phyloP scores from a whole-genome alignment of 2,888 invertebrate genomes.

The Cheilosia urbana region DNA sequence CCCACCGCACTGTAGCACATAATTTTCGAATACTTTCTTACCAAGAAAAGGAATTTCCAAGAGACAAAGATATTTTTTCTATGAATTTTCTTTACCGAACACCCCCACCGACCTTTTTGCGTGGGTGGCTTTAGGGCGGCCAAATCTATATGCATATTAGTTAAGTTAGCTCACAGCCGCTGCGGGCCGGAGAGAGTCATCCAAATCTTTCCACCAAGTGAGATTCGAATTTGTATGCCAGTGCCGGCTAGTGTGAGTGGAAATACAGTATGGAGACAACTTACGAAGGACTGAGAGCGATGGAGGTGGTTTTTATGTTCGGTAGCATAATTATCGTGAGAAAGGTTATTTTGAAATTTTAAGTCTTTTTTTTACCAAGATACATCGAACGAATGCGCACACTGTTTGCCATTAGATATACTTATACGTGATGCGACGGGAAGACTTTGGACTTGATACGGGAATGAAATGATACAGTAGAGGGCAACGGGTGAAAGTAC shows the following conservation, averaged over 20 bases:
- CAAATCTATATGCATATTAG: constrained; percentile 47
- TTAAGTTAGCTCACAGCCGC: constrained; percentile 25
- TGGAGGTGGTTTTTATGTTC: constrained; percentile 43
- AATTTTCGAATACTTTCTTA: constrained; percentile 25
- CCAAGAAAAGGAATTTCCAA: not conserved
- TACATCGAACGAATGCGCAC: constrained; percentile 17
- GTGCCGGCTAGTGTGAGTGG: not conserved
- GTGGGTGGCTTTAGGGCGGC: constrained; percentile 12
- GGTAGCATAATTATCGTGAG: constrained; percentile 70
- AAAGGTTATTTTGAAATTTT: constrained; percentile 73
- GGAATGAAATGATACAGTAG: constrained; percentile 26
- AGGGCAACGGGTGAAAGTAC: constrained; percentile 67
- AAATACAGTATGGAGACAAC: not conserved
- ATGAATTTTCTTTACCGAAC: constrained; percentile 28
- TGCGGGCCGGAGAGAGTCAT: constrained; percentile 19
- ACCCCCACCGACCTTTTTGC: not conserved
- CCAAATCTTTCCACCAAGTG: constrained; percentile 38
- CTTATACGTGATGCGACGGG: constrained; percentile 47
- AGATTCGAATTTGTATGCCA: constrained; percentile 20
- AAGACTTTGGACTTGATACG: constrained; percentile 29
- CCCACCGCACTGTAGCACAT: constrained; percentile 17
- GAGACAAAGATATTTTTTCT: not conserved
- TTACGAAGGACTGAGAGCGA: constrained; percentile 14
- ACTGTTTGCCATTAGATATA: constrained; percentile 44
- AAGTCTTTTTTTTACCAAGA: constrained; percentile 59